A percentile compares a stretch with the other conserved stretches of the same genome.
These are phyloP conservation scores for Drosophila quinaria DNA, from an alignment of 2,888 invertebrate species.

Conservation along the genomic window DNA sequence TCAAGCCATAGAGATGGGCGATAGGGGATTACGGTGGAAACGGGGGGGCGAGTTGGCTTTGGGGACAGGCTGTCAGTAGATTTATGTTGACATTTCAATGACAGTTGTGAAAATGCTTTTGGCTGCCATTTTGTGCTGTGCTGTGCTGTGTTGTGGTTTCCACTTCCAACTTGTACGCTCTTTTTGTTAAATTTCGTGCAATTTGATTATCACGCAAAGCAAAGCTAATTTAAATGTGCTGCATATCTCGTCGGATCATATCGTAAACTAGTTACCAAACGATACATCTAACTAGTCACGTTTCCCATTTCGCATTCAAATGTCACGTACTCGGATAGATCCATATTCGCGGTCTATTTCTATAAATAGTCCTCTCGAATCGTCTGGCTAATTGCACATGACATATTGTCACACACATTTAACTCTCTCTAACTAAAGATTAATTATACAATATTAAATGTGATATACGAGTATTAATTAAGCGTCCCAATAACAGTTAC, in stretches of 20 bases:
- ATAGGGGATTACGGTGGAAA: background rate
- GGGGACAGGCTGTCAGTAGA: constrained; percentile 65
- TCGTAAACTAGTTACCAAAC: constrained; percentile 14
- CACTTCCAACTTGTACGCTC: constrained; percentile 35
- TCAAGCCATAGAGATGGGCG: constrained; percentile 10
- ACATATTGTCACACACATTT: constrained; percentile 5
- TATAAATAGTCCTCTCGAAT: constrained; percentile 1
- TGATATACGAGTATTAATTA: background rate
- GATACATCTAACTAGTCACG: constrained; percentile 25
- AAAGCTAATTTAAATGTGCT: constrained; percentile 35
- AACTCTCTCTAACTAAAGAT: background rate
- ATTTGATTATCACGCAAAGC: constrained; percentile 63
- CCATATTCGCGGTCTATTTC: constrained; percentile 16
- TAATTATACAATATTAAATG: constrained; percentile 4
- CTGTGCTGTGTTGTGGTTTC: constrained; percentile 51
- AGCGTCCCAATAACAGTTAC: background rate
- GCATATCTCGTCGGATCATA: constrained; percentile 1
- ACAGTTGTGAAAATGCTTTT: constrained; percentile 70
- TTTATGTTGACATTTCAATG: constrained; percentile 82
- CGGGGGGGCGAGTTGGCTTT: background rate
- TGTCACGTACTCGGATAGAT: constrained; percentile 20
- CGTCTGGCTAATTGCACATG: constrained; percentile 26
- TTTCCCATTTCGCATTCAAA: constrained; percentile 14
- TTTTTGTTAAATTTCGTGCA: constrained; percentile 61
- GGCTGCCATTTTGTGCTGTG: constrained; percentile 61